Evolutionary conservation across 2,888 invertebrate species (phyloP).

Genomic region (Himalopsyche kuldschensis): DNA sequence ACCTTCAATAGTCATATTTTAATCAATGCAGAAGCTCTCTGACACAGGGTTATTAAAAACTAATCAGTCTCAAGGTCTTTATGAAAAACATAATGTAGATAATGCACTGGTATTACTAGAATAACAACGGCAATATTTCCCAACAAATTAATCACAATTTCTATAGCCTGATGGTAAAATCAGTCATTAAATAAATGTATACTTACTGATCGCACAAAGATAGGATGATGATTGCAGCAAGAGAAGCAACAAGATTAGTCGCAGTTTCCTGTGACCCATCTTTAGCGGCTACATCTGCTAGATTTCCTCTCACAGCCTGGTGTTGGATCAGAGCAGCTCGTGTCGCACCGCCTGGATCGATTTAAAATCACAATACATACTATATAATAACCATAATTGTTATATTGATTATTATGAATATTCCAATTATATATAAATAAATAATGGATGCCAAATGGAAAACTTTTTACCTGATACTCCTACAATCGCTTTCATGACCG

Average conservation of each 20-base stretch:
- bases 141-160: too few relatives aligned
- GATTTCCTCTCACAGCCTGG: constrained; percentile 85
- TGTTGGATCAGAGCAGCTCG: constrained; percentile 91
- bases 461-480: constrained; percentile 74
- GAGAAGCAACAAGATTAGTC: constrained; percentile 85
- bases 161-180: too few relatives aligned
- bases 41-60: too few relatives aligned
- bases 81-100: too few relatives aligned
- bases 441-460: neutral
- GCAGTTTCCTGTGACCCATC: constrained; percentile 97
- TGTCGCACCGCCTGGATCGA: constrained; percentile 78
- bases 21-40: too few relatives aligned
- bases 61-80: too few relatives aligned
- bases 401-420: neutral
- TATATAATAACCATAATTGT: neutral
- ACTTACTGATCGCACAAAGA: constrained; percentile 62
- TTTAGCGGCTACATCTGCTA: constrained; percentile 92
- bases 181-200: neutral
- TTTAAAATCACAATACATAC: neutral
- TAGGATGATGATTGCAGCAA: constrained; percentile 76
- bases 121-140: neutral
- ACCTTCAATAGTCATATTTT: too few relatives aligned
- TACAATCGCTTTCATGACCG: constrained; percentile 82
- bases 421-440: neutral
- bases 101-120: neutral